phyloP scores from a whole-genome alignment of 2,888 invertebrate genomes.

The Drosophila nr. fundita region DNA sequence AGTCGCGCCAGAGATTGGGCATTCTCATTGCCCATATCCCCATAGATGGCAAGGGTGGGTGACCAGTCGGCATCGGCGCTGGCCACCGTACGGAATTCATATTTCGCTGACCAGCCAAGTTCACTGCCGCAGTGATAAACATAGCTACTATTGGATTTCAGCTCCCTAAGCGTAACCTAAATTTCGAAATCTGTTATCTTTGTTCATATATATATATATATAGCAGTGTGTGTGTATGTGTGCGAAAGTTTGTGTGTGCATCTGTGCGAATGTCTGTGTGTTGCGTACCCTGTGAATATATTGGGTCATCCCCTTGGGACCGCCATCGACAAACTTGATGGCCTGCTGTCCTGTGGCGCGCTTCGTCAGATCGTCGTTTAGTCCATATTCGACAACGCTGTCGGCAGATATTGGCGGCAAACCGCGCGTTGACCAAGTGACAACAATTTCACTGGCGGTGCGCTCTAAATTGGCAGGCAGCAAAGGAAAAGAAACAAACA shows the following conservation, averaged over 20 bases:
- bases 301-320: constrained; percentile 87
- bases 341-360: constrained; percentile 86
- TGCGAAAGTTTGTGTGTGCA: neutral
- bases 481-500: constrained; percentile 36
- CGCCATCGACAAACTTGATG: constrained; percentile 91
- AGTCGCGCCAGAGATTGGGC: constrained; percentile 93
- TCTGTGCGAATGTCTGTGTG: constrained; percentile 8
- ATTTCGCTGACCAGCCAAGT: constrained; percentile 92
- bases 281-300: constrained; percentile 91
- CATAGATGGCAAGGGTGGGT: constrained; percentile 93
- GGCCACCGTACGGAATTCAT: constrained; percentile 90
- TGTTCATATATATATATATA: neutral
- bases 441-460: constrained; percentile 88
- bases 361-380: constrained; percentile 84
- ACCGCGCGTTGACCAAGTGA: constrained; percentile 93
- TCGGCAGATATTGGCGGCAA: constrained; percentile 85
- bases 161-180: constrained; percentile 86
- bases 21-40: constrained; percentile 97
- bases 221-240: neutral
- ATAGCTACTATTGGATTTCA: constrained; percentile 89
- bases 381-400: constrained; percentile 91
- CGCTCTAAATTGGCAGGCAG: constrained; percentile 85
- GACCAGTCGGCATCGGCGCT: constrained; percentile 89
- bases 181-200: constrained; percentile 11
- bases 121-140: constrained; percentile 93